Evolutionary conservation across 2,888 invertebrate species (phyloP).

Genomic region (Thereva unica): DNA sequence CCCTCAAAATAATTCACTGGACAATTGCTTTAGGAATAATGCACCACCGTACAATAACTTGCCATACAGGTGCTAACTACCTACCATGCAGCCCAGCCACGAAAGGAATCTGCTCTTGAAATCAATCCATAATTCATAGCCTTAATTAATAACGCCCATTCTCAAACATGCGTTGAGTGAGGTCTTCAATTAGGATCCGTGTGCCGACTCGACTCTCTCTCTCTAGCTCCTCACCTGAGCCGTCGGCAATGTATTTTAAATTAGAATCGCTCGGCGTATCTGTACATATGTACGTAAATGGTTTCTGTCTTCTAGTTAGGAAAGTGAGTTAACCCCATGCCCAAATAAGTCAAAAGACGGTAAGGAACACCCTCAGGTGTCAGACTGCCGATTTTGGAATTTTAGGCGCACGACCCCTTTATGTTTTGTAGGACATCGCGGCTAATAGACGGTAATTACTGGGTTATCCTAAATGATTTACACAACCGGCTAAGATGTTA

Average conservation of each 20-base stretch:
- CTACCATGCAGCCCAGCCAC: neutral
- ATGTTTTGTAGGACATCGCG: constrained; percentile 12
- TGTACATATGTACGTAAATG: neutral
- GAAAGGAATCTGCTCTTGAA: constrained; percentile 18
- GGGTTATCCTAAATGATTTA: constrained; percentile 13
- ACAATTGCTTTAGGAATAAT: constrained; percentile 20
- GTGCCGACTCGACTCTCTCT: too few species aligned
- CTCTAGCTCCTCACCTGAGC: constrained; percentile 1
- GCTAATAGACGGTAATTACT: constrained; percentile 26
- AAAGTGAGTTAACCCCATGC: neutral
- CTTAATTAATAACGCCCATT: constrained; percentile 40
- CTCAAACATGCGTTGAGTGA: constrained; percentile 32
- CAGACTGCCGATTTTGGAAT: constrained; percentile 1
- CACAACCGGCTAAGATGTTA: constrained; percentile 8
- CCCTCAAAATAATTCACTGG: constrained; percentile 3
- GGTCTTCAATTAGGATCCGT: constrained; percentile 23
- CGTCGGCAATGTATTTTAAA: constrained; percentile 9
- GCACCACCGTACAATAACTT: neutral
- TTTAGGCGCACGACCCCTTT: constrained; percentile 19
- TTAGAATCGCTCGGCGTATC: constrained; percentile 2
- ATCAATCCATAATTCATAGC: constrained; percentile 39
- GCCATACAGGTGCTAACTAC: constrained; percentile 31
- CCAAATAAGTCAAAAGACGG: neutral
- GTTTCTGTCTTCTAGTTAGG: constrained; percentile 7
- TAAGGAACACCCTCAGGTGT: constrained; percentile 17